Evolutionary conservation across 2,113 vertebrate species (phyloP).

Genomic region (Caranx melampygus): DNA sequence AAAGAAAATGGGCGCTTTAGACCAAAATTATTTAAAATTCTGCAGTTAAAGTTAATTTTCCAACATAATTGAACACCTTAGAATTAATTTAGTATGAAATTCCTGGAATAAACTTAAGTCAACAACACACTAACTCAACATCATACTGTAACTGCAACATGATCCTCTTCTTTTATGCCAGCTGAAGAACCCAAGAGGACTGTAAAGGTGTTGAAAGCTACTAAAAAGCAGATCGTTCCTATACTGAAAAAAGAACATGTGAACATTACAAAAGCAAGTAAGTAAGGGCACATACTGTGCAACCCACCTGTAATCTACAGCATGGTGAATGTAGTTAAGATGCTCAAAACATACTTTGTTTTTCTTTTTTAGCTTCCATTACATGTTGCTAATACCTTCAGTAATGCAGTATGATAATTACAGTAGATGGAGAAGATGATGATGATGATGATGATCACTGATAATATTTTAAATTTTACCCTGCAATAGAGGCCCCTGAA

Average conservation of each 20-base stretch:
- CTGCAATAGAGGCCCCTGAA: slow-evolving; percentile 3
- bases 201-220: slow-evolving; percentile 21
- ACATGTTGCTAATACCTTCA: too few species aligned
- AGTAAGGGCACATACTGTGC: not conserved
- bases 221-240: slow-evolving; percentile 22
- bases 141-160: not conserved
- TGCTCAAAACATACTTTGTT: not conserved
- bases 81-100: not conserved
- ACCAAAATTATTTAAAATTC: not conserved
- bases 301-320: not conserved
- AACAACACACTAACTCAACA: not conserved
- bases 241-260: slow-evolving; percentile 39
- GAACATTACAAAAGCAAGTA: slow-evolving; percentile 58
- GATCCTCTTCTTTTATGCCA: slow-evolving; percentile 1
- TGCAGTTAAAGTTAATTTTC: not conserved
- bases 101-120: not conserved
- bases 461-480: not conserved
- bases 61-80: not conserved
- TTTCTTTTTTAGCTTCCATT: not conserved
- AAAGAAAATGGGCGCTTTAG: not conserved
- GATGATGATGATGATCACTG: not conserved
- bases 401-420: not conserved
- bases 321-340: not conserved
- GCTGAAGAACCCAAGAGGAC: slow-evolving; percentile 40
- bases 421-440: not conserved